Evolutionary conservation across 1,140 invertebrate species (phyloP), one percentile per base, ranked within the genome.

Genomic region (Camponotus floridanus): DNA sequence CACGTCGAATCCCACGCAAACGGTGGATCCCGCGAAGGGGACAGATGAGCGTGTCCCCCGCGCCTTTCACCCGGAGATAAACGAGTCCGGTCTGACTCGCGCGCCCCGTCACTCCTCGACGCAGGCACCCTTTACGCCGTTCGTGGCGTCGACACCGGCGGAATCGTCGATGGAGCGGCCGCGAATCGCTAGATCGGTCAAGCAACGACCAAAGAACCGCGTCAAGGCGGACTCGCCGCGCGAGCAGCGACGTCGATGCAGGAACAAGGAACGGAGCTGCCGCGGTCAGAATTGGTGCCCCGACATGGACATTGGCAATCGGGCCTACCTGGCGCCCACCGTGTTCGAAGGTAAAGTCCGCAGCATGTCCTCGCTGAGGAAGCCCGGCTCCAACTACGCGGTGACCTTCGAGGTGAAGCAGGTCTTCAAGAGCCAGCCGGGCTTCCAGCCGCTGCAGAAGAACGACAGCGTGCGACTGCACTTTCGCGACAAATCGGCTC

Each of bases 391-490:
- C 21, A 96, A 95, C 90, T 97, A 97, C 93, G 96, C 96, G 64
- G 96, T 96, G 81, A 97, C 96, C 18, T 97, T 97, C 93, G 96
- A 96, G 91, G 96, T 97, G 68, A 95, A 96, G 87, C 94, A 96
- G 48, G 96, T 97, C 71, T 96, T 96, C 92, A 97, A 97, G 92
- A 96, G 96, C 89, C 95, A 96, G 87, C 91, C 94, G 62, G 95
- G 95, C 21, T 95, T 95, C 68, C 94, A 94, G 83, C 93, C 96
- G 76, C 93, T 96, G 36, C 92, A 94, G 80, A 94, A 94, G 85
- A 94, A 95, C 90, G 94, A 95, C 91, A 95, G 94, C 91, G 96
- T 96, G 55, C 90, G 95, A 61, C 90, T 96, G 48, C 95, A 95
- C 86, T 96, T 96, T 88, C 93, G 93, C 33, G 95, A 95, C 92